These are phyloP conservation scores for Malachius bipustulatus DNA, from an alignment of 2,888 invertebrate species.

Conservation along the genomic window DNA sequence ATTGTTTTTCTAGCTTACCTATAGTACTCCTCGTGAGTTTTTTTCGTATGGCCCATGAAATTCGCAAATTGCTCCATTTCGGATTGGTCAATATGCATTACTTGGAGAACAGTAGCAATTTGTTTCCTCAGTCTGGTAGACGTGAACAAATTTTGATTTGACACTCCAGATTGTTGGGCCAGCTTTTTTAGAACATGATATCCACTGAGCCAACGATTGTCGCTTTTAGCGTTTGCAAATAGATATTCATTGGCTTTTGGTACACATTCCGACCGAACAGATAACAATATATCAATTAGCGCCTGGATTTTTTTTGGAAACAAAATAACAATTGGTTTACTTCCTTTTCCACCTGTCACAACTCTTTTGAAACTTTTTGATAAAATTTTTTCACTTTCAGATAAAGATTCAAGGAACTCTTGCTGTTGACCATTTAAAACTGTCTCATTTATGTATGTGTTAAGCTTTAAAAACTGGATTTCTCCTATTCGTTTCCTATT, in stretches of 20 bases:
- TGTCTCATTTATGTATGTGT: no score
- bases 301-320: constrained; percentile 17
- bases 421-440: no score
- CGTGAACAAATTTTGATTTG: constrained; percentile 17
- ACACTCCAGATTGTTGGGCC: constrained; percentile 15
- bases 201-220: constrained; percentile 18
- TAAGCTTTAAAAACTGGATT: constrained; percentile 14
- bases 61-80: constrained; percentile 23
- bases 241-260: constrained; percentile 19
- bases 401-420: no score
- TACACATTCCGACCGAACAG: constrained; percentile 14
- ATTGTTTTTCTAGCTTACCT: no score
- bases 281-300: constrained; percentile 14
- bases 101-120: constrained; percentile 18
- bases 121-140: constrained; percentile 21
- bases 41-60: constrained; percentile 23
- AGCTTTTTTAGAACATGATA: constrained; percentile 20
- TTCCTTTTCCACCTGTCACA: constrained; percentile 19
- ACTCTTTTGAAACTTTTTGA: constrained; percentile 18
- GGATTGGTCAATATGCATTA: constrained; percentile 17
- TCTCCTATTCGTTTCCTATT: constrained; percentile 18
- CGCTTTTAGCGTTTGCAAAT: constrained; percentile 20
- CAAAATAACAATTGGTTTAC: constrained; percentile 18
- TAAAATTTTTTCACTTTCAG: constrained; percentile 16
- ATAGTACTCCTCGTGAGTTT: constrained; percentile 20